Percentiles rank a stretch among this genome's conserved stretches.
Evolutionary conservation across 2,113 vertebrate species (phyloP).

Genomic region (Piaya cayana): DNA sequence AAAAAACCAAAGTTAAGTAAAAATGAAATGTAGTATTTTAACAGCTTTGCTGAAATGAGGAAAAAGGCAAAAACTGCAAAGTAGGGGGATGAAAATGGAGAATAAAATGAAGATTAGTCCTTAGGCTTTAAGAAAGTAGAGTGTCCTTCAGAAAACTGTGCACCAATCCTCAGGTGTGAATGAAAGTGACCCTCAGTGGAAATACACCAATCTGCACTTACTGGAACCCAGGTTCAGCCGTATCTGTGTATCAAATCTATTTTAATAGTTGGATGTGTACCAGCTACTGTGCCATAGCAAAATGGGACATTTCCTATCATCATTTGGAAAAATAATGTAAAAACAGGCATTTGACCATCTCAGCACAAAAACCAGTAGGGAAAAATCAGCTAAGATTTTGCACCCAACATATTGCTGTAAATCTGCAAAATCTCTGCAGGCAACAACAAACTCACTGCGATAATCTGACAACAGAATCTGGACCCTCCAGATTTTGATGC

Average conservation of each 20-base stretch:
- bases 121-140: neutral
- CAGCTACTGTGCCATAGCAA: neutral
- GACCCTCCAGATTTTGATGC: neutral
- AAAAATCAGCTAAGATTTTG: neutral
- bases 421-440: neutral
- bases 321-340: constrained; percentile 18
- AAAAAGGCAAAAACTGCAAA: neutral
- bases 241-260: neutral
- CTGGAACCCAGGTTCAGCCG: neutral
- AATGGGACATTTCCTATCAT: neutral
- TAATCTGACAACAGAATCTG: neutral
- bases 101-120: neutral
- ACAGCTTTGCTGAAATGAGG: neutral
- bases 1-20: neutral
- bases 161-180: neutral
- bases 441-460: neutral
- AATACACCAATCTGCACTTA: neutral
- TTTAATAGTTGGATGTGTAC: neutral
- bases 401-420: neutral
- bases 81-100: neutral
- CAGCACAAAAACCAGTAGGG: neutral
- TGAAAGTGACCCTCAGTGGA: neutral
- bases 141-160: constrained; percentile 3
- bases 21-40: neutral
- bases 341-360: neutral